Evolutionary conservation across 2,797 vertebrate genomes (phyloP), one percentile per base, ranked within the genome.

Genomic region (Paguma larvata): DNA sequence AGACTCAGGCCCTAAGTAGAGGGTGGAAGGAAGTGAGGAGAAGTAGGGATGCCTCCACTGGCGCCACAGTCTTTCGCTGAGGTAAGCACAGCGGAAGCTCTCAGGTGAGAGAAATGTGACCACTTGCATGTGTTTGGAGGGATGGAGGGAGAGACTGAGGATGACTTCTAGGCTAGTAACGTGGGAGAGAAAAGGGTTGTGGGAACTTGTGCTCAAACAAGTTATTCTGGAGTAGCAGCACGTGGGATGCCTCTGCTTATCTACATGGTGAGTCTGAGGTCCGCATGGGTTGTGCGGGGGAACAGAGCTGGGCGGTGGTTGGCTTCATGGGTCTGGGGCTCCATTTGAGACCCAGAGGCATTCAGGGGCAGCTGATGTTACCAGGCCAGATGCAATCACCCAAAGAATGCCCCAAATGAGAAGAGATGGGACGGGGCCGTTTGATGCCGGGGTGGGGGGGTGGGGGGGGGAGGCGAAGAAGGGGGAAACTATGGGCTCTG

Each of bases 371-470:
- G 77, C 21, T 21, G 25, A 38, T 56, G 44, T 59, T 34, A n/a
- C 18, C 44, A 19, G 46, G 32, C 23, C 32, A 14, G 41, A 62
- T 23, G 19, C 38, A 91, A 85, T 12, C 2, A 1, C n/a, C 25
- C 34, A 70, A 44, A 41, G 21, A 72, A 16, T 14, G n/a, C 27
- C 77, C 72, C 15, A 19, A 41, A 23, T 34, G 65, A 70, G 65
- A 23, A 34, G 46, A 46, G 6, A 3, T 48, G 16, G 72, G 12
- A n/a, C 5, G 3, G 0, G 2, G 15, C 6, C 34, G 4, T 4
- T 88, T 91, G 38, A 56, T 34, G 1, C 13, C 56, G 5, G 38
- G 38, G 38, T 38, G 48, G 38, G 23, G 27, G 38, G 2, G 38
- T 38, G 38, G 38, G 38, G 38, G 38, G n/a, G n/a, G n/a, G n/a